Conservation (phyloP, 2,888 invertebrate genomes). For the Drosophila anceps region DNA sequence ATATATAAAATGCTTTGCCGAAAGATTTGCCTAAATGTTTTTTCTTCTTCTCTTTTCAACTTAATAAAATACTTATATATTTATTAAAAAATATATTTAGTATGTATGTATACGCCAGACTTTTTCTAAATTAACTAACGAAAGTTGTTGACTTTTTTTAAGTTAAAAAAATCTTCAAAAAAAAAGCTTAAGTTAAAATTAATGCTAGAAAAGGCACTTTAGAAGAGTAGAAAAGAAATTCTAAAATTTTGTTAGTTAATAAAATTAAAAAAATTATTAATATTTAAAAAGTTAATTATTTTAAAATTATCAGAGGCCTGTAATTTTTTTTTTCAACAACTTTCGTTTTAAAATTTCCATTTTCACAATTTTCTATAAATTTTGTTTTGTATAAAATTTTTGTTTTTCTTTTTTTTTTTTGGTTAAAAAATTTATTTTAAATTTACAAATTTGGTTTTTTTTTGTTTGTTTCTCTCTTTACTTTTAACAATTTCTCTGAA, state of each 20-base stretch:
- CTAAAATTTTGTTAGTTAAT: not conserved
- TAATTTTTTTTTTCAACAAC: constrained; percentile 44
- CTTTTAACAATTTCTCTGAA: constrained; percentile 79
- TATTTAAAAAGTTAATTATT: constrained; percentile 2
- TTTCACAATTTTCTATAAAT: constrained; percentile 54
- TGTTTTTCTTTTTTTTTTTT: constrained; percentile 28
- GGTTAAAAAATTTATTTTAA: constrained; percentile 53
- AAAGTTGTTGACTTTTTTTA: constrained; percentile 52
- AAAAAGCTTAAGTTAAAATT: constrained; percentile 41
- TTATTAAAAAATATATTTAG: constrained; percentile 55
- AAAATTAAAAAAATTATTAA: not conserved
- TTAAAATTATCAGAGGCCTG: constrained; percentile 5
- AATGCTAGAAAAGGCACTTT: constrained; percentile 77
- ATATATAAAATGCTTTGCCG: constrained; percentile 75
- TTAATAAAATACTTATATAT: constrained; percentile 56
- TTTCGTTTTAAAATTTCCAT: constrained; percentile 67
- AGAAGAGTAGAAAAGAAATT: constrained; percentile 44
- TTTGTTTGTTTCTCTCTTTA: constrained; percentile 24
- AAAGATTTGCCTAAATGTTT: constrained; percentile 75
- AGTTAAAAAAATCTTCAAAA: constrained; percentile 7
- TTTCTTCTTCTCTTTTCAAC: constrained; percentile 27
- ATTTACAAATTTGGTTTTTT: constrained; percentile 54
- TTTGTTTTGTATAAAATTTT: constrained; percentile 58
- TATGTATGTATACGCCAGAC: constrained; percentile 48
- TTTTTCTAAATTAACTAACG: constrained; percentile 61